phyloP scores from a whole-genome alignment of 2,113 vertebrate genomes.

The Cochlearius cochlearius region DNA sequence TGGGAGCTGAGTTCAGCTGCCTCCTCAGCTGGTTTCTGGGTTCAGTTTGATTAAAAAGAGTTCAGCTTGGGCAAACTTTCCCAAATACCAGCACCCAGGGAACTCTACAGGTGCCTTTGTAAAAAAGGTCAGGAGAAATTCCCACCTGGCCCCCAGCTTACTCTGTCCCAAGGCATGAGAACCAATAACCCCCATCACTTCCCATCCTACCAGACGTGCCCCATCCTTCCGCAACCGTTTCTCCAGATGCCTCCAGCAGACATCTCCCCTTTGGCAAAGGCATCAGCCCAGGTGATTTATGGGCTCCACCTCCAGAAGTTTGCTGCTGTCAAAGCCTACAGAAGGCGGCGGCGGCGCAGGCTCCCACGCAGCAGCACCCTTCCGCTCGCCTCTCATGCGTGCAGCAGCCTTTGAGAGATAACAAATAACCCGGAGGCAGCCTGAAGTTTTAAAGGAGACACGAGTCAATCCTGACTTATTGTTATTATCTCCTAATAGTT shows the following conservation, averaged over 20 bases:
- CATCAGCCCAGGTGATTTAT: neutral
- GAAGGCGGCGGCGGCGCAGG: neutral
- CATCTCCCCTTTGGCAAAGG: neutral
- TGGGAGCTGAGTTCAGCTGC: neutral
- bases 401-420: neutral
- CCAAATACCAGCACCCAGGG: neutral
- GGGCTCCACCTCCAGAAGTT: neutral
- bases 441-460: conserved; percentile 16
- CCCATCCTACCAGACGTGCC: neutral
- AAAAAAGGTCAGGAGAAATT: too few relatives aligned
- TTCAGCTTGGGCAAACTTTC: neutral
- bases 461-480: conserved; percentile 35
- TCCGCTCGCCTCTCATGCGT: neutral
- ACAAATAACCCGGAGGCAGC: neutral
- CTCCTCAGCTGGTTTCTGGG: neutral
- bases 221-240: neutral
- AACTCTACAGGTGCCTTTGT: neutral
- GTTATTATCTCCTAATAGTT: conserved; percentile 61
- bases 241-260: neutral
- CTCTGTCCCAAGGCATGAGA: neutral
- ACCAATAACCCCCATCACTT: neutral
- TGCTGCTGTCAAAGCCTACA: neutral
- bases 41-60: neutral
- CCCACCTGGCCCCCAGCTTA: neutral
- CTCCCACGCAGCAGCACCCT: neutral